phyloP scores from a whole-genome alignment of 2,888 invertebrate species.

The Synanthedon vespiformis region DNA sequence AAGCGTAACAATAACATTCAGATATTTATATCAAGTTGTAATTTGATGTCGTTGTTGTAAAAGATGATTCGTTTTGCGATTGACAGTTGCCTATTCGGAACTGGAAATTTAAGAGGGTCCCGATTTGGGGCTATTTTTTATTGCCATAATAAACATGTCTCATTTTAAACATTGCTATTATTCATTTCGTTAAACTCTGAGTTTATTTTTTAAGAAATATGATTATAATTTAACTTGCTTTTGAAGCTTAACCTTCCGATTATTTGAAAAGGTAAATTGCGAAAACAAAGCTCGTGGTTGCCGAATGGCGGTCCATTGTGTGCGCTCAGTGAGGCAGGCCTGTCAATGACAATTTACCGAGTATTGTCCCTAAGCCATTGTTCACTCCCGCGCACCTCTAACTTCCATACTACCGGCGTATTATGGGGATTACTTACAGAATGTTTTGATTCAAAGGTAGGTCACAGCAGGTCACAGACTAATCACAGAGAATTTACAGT shows the following conservation, averaged over 20 bases:
- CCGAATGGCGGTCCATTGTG: constrained; percentile 15
- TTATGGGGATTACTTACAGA: not conserved
- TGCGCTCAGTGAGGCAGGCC: constrained; percentile 2
- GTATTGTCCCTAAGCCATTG: constrained; percentile 9
- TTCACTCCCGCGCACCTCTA: constrained; percentile 8
- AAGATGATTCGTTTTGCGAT: constrained; percentile 5
- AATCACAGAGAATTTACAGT: too few species aligned
- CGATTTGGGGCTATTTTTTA: too few species aligned
- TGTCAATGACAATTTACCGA: constrained; percentile 9
- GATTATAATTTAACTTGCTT: too few species aligned
- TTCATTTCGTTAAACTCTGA: too few species aligned
- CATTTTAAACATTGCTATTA: too few species aligned
- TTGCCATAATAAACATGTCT: too few species aligned
- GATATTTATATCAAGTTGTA: constrained; percentile 39
- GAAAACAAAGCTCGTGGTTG: constrained; percentile 17
- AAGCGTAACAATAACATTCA: not conserved
- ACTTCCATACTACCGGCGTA: not conserved
- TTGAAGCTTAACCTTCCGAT: too few species aligned
- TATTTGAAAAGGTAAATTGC: constrained; percentile 12
- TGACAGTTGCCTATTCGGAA: too few species aligned
- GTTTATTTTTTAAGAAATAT: too few species aligned
- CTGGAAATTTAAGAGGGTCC: too few species aligned
- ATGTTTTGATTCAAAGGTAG: too few species aligned
- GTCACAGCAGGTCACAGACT: not conserved
- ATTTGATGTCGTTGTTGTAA: constrained; percentile 12